Evolutionary conservation across 2,888 invertebrate genomes (phyloP).

Genomic region (Eupithecia inturbata): DNA sequence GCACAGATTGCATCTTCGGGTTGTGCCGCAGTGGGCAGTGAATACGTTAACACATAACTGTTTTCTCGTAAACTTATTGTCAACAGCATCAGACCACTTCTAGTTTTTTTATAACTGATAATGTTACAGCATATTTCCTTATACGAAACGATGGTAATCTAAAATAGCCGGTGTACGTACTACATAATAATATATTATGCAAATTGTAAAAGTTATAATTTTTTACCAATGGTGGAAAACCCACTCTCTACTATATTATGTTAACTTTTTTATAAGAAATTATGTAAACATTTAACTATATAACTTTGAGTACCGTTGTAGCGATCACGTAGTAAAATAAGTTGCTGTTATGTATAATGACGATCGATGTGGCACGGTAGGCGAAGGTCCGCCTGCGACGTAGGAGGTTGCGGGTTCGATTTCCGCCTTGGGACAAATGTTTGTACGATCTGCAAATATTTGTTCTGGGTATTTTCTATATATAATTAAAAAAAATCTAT

Average conservation of each 20-base stretch:
- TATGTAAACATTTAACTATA: not conserved
- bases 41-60: too few species aligned
- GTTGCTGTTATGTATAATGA: too few species aligned
- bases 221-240: not conserved
- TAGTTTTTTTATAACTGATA: conserved; percentile 22
- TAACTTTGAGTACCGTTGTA: not conserved
- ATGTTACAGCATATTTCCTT: conserved; percentile 28
- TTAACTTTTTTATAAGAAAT: not conserved
- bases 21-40: too few species aligned
- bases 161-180: not conserved
- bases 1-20: too few species aligned
- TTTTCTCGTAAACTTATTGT: not conserved
- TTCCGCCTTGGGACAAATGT: too few species aligned
- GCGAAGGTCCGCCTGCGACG: too few species aligned
- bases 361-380: too few species aligned
- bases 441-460: too few species aligned
- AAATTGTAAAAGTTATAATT: not conserved
- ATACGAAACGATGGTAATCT: conserved; percentile 24
- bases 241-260: not conserved
- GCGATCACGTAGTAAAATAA: not conserved
- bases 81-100: not conserved
- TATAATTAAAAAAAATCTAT: too few species aligned
- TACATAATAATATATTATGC: not conserved
- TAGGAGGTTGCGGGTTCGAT: too few species aligned
- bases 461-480: too few species aligned